These are phyloP conservation scores for Brienomyrus brachyistius DNA, from an alignment of 2,113 vertebrate species.

Conservation along the genomic window DNA sequence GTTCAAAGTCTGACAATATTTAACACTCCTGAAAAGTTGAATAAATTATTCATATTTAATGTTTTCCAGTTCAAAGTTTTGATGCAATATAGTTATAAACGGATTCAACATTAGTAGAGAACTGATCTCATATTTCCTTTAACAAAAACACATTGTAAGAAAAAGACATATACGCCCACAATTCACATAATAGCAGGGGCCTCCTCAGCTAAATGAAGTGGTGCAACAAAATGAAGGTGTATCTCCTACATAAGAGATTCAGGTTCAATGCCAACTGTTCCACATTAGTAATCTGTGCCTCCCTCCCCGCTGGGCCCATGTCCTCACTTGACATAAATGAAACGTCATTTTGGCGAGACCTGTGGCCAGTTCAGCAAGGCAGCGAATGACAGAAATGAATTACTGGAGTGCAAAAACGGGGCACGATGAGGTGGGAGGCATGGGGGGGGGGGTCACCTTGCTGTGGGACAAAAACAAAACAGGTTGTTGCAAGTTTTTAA, in stretches of 20 bases:
- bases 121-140: neutral
- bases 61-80: neutral
- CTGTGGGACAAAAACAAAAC: neutral
- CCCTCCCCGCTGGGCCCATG: neutral
- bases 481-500: neutral
- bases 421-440: neutral
- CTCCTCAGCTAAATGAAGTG: neutral
- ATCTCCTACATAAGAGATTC: neutral
- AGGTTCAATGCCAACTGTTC: neutral
- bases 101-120: neutral
- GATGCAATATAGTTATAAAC: neutral
- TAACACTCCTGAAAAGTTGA: neutral
- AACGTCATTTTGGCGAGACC: neutral
- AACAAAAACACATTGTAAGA: neutral
- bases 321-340: neutral
- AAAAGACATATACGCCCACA: neutral
- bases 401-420: neutral
- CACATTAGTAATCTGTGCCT: constrained; percentile 2
- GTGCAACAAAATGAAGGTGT: neutral
- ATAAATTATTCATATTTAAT: neutral
- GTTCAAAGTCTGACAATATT: neutral
- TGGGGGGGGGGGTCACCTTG: neutral
- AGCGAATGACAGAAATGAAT: neutral
- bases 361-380: neutral
- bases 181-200: neutral